These are phyloP conservation scores for Myocastor coypus DNA, from an alignment of 2,113 vertebrate genomes.

Conservation along the genomic window DNA sequence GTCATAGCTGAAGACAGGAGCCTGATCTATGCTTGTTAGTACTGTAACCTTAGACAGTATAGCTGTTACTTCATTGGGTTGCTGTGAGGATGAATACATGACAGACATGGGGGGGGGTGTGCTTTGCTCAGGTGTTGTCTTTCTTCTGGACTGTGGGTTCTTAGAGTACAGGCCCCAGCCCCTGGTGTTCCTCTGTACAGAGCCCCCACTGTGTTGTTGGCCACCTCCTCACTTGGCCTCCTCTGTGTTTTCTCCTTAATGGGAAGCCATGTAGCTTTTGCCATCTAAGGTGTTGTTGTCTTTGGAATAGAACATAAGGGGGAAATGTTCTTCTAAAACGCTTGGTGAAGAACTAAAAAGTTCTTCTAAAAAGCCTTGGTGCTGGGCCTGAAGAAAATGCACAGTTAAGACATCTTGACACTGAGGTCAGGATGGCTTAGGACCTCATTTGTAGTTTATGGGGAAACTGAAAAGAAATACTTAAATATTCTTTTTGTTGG, in stretches of 20 bases:
- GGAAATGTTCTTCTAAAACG: neutral
- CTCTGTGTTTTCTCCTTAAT: neutral
- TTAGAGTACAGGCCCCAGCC: neutral
- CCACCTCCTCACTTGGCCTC: neutral
- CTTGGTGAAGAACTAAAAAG: neutral
- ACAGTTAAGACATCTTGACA: neutral
- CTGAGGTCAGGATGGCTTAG: neutral
- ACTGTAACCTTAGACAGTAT: neutral
- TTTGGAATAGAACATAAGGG: constrained; percentile 38
- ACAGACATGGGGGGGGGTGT: neutral
- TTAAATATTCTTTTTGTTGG: constrained; percentile 51
- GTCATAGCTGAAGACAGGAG: neutral
- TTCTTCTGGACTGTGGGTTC: neutral
- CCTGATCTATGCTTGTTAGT: neutral
- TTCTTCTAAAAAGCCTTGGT: constrained; percentile 6
- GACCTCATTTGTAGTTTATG: neutral
- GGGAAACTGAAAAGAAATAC: neutral
- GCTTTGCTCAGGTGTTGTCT: neutral
- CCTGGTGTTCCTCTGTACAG: neutral
- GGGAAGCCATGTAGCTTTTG: neutral
- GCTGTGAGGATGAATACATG: neutral
- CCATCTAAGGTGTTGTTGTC: neutral
- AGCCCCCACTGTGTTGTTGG: neutral
- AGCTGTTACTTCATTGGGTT: neutral
- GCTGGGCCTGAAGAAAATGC: constrained; percentile 6